These are phyloP conservation scores for Rachycentron canadum DNA, from an alignment of 2,797 vertebrate species.

Conservation along the genomic window DNA sequence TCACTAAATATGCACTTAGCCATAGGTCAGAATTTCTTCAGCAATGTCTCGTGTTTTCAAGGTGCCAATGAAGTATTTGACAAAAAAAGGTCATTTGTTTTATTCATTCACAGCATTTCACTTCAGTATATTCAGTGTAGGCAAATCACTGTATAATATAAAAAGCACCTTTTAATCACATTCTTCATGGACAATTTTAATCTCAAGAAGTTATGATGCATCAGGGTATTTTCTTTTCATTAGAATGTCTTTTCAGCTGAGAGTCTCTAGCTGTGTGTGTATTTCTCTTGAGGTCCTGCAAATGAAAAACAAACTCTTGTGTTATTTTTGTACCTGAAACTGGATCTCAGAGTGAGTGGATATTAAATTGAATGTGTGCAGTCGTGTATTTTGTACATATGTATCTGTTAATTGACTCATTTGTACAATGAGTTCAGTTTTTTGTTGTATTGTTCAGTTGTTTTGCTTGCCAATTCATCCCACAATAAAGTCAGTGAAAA, in stretches of 20 bases:
- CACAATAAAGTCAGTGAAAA: slow-evolving; percentile 71
- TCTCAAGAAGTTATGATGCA: slow-evolving; percentile 16
- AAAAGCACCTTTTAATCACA: slow-evolving; percentile 53
- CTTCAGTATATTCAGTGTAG: slow-evolving; percentile 22
- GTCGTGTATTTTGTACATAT: slow-evolving; percentile 80
- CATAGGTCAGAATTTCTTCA: slow-evolving; percentile 36
- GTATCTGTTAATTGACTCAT: slow-evolving; percentile 70
- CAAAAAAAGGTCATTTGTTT: slow-evolving; percentile 23
- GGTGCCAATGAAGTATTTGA: slow-evolving; percentile 67
- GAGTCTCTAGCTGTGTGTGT: slow-evolving; percentile 37
- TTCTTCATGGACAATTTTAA: slow-evolving; percentile 49
- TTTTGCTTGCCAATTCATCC: slow-evolving; percentile 70
- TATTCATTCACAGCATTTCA: slow-evolving; percentile 44
- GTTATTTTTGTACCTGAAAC: slow-evolving; percentile 67
- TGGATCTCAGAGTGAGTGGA: slow-evolving; percentile 55
- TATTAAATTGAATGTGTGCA: slow-evolving; percentile 46
- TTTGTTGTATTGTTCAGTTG: slow-evolving; percentile 31
- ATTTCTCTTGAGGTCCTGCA: slow-evolving; percentile 36
- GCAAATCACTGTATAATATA: slow-evolving; percentile 26
- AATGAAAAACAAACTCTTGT: slow-evolving; percentile 50
- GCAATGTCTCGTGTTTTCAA: slow-evolving; percentile 39
- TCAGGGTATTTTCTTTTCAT: slow-evolving; percentile 20
- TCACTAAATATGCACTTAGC: slow-evolving; percentile 31
- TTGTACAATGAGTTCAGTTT: slow-evolving; percentile 52
- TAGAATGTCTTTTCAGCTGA: slow-evolving; percentile 32